Percentiles rank a stretch among this genome's conserved stretches.
phyloP scores from a whole-genome alignment of 92 coral and sea anemone species.

The Bergia puertoricense region DNA sequence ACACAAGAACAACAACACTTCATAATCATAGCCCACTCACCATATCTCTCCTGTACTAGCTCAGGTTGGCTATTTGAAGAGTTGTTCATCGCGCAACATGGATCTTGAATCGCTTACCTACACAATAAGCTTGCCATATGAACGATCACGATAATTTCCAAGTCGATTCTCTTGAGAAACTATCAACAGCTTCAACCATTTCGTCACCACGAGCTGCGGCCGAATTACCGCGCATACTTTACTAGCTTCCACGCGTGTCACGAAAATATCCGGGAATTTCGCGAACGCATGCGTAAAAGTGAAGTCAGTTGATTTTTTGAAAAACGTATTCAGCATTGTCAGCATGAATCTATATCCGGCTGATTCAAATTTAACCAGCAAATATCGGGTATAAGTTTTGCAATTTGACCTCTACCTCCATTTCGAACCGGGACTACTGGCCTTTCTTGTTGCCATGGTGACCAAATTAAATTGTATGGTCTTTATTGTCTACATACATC shows the following conservation, averaged over 20 bases:
- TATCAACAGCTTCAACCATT: constrained; percentile 1
- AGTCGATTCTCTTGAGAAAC: background rate
- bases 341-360: too few species aligned
- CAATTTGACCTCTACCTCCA: too few species aligned
- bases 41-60: constrained; percentile 29
- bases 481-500: too few species aligned
- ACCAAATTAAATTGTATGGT: too few species aligned
- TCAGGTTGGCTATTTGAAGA: constrained; percentile 38
- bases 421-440: too few species aligned
- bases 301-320: background rate
- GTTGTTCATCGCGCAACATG: constrained; percentile 19
- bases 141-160: constrained; percentile 14
- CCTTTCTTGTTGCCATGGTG: too few species aligned
- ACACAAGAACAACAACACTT: background rate
- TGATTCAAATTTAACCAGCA: too few species aligned
- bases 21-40: background rate
- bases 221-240: constrained; percentile 1
- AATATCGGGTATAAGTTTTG: too few species aligned
- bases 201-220: constrained; percentile 3
- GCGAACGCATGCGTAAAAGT: constrained; percentile 51
- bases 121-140: constrained; percentile 4
- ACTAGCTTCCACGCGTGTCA: constrained; percentile 50
- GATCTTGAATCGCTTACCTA: constrained; percentile 14
- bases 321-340: too few species aligned
- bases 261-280: constrained; percentile 73